phyloP scores from a whole-genome alignment of 2,113 vertebrate species.

The Panurus biarmicus region DNA sequence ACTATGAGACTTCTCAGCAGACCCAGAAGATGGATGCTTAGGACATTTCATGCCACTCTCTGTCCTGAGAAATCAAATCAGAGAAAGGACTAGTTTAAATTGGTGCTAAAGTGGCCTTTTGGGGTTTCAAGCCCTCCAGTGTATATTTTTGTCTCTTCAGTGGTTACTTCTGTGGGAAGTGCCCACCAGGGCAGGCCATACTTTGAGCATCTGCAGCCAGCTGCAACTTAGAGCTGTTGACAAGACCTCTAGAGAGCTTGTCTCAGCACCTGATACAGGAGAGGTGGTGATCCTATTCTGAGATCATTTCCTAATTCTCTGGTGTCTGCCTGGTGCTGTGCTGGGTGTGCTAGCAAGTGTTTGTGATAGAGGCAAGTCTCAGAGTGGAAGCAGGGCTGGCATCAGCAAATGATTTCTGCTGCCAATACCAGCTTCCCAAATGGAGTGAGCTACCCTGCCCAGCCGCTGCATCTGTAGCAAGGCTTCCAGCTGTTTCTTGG shows the following conservation, averaged over 20 bases:
- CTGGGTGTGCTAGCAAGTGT: neutral
- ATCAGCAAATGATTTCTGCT: neutral
- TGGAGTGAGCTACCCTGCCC: neutral
- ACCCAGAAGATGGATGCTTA: neutral
- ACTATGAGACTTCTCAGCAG: neutral
- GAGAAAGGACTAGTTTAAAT: neutral
- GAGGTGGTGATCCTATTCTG: neutral
- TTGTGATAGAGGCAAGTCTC: neutral
- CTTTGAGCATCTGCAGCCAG: neutral
- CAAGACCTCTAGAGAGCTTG: neutral
- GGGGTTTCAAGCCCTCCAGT: neutral
- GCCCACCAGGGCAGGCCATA: neutral
- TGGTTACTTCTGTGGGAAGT: neutral
- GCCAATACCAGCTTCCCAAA: neutral
- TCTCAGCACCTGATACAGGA: neutral
- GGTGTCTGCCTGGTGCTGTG: neutral
- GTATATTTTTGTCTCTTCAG: neutral
- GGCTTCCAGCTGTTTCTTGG: constrained; percentile 1
- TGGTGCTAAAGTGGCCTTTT: neutral
- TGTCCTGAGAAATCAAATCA: neutral
- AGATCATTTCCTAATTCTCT: neutral
- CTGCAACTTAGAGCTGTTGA: constrained; percentile 9
- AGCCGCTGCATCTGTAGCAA: neutral
- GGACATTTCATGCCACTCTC: neutral
- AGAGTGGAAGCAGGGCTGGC: neutral